A percentile compares a stretch with the other conserved stretches of the same genome.
These are phyloP conservation scores for Sebastes variabilis DNA, from an alignment of 2,797 vertebrate species.

Conservation along the genomic window DNA sequence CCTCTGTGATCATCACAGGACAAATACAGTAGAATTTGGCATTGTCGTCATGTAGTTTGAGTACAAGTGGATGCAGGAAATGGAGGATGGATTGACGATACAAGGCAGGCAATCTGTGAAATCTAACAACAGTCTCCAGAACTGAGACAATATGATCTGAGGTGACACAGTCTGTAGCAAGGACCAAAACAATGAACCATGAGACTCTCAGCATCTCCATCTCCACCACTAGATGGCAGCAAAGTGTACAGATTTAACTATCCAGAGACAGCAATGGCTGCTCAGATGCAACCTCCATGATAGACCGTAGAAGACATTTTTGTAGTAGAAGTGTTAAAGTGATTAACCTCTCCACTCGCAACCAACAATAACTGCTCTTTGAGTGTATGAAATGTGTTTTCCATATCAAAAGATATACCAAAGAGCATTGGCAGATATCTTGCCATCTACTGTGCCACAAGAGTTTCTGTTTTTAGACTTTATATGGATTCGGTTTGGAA, in stretches of 20 bases:
- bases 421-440: not conserved
- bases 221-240: conserved; percentile 55
- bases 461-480: not conserved
- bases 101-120: not conserved
- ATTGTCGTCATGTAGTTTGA: not conserved
- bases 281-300: not conserved
- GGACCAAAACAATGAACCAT: not conserved
- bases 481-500: not conserved
- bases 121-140: not conserved
- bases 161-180: not conserved
- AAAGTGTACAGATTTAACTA: not conserved
- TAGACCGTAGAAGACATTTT: not conserved
- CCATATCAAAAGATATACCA: not conserved
- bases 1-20: not conserved
- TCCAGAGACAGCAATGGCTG: not conserved
- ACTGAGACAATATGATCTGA: not conserved
- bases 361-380: not conserved
- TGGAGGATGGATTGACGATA: not conserved
- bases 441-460: not conserved
- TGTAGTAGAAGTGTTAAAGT: not conserved
- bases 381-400: not conserved
- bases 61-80: not conserved
- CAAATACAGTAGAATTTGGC: not conserved
- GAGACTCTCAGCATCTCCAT: not conserved
- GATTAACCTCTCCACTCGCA: not conserved